These are phyloP conservation scores for Porites evermanni DNA, from an alignment of 92 coral and sea anemone genomes.

Conservation along the genomic window DNA sequence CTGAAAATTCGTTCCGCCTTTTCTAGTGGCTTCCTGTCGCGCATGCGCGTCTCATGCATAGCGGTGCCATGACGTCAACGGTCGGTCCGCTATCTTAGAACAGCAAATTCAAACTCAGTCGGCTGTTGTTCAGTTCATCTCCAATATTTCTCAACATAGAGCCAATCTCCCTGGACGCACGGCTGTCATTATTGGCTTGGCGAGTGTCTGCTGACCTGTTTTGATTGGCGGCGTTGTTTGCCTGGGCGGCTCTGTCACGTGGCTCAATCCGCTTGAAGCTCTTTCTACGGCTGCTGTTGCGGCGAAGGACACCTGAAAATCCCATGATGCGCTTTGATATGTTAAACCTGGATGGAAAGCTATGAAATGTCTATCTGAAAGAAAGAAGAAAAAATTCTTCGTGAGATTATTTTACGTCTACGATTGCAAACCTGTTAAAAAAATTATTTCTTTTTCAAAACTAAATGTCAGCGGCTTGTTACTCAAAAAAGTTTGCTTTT, in stretches of 20 bases:
- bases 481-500: no score
- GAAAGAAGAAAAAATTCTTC: background rate
- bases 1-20: background rate
- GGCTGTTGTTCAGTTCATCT: slow-evolving; percentile 93
- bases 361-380: background rate
- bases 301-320: slow-evolving; percentile 76
- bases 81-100: slow-evolving; percentile 27
- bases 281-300: slow-evolving; percentile 95
- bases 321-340: slow-evolving; percentile 69
- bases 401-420: background rate
- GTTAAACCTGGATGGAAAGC: background rate
- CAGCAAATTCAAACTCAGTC: slow-evolving; percentile 68
- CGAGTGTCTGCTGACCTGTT: slow-evolving; percentile 69
- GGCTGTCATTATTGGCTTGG: slow-evolving; percentile 67
- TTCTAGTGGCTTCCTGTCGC: slow-evolving; percentile 8
- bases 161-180: slow-evolving; percentile 88
- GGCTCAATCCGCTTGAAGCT: slow-evolving; percentile 91
- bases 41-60: background rate
- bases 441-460: no score
- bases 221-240: slow-evolving; percentile 58
- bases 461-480: no score
- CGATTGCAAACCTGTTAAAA: no score
- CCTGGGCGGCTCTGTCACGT: slow-evolving; percentile 79
- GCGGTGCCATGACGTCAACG: background rate
- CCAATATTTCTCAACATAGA: slow-evolving; percentile 91